Percentiles rank a stretch among this genome's conserved stretches.
Evolutionary conservation across 2,888 invertebrate genomes (phyloP).

Genomic region (Cosmopolites sordidus): DNA sequence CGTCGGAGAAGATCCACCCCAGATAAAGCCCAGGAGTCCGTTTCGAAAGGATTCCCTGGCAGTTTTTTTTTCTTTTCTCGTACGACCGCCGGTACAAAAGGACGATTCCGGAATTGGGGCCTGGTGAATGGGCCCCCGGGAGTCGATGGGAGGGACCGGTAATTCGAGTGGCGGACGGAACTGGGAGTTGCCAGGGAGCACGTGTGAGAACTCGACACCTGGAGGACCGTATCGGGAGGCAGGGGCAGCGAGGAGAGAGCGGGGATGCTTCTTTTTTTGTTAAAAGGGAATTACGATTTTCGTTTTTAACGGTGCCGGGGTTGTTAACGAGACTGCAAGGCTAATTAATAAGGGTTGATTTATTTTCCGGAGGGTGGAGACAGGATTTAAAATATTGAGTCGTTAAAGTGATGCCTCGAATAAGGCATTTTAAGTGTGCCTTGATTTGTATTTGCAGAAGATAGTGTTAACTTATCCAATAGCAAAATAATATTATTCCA

Average conservation of each 20-base stretch:
- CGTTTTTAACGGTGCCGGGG: background rate
- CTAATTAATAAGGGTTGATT: background rate
- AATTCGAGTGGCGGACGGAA: constrained; percentile 48
- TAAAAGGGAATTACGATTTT: background rate
- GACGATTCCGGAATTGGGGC: constrained; percentile 17
- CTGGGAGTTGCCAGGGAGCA: constrained; percentile 47
- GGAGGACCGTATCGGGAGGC: constrained; percentile 27
- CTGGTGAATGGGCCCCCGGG: constrained; percentile 21
- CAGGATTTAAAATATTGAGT: too few species aligned
- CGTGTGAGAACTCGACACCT: constrained; percentile 49
- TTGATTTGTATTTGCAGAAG: too few species aligned
- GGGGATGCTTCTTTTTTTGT: background rate
- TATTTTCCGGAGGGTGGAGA: background rate
- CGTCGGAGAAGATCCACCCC: constrained; percentile 16
- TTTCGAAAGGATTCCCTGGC: constrained; percentile 1
- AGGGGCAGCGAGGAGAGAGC: background rate
- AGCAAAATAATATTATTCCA: too few species aligned
- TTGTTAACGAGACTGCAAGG: background rate
- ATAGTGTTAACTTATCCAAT: too few species aligned
- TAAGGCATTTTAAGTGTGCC: too few species aligned
- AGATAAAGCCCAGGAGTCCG: constrained; percentile 23
- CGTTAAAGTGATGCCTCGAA: too few species aligned
- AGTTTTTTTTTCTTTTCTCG: background rate
- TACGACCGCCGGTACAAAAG: constrained; percentile 5
- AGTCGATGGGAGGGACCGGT: constrained; percentile 42